phyloP scores from a whole-genome alignment of 1,140 invertebrate species.

The Potamilus streckersoni region DNA sequence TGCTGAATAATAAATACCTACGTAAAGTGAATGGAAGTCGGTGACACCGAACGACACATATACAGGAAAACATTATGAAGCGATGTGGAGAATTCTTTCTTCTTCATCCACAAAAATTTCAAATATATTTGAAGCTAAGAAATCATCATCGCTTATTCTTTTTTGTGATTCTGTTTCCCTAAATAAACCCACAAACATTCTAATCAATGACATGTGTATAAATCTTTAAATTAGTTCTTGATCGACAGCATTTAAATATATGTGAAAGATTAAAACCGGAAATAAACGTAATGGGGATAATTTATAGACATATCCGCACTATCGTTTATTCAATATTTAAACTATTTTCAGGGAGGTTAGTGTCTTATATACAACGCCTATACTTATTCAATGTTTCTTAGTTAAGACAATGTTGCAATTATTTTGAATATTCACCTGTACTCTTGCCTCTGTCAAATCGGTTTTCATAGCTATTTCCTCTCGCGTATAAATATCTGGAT shows the following conservation, averaged over 20 bases:
- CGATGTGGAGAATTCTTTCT: neutral
- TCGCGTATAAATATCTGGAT: conserved; percentile 66
- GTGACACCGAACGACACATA: neutral
- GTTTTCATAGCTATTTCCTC: conserved; percentile 61
- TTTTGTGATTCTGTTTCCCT: no score
- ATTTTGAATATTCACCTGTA: conserved; percentile 46
- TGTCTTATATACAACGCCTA: neutral
- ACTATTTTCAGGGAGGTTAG: neutral
- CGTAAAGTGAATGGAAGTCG: neutral
- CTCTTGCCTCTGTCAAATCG: conserved; percentile 59
- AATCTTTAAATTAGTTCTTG: no score
- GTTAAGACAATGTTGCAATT: neutral
- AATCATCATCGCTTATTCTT: no score
- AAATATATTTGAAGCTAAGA: no score
- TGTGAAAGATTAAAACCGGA: neutral
- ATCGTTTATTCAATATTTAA: neutral
- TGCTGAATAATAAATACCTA: neutral
- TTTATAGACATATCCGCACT: neutral
- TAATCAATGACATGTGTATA: no score
- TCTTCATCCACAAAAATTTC: no score
- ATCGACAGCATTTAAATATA: neutral
- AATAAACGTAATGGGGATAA: neutral
- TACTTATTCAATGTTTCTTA: neutral
- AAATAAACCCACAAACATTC: no score
- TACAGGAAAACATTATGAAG: neutral